Base-by-base conservation (phyloP, 1,140 invertebrate species). In the Drosophila obscura region DNA sequence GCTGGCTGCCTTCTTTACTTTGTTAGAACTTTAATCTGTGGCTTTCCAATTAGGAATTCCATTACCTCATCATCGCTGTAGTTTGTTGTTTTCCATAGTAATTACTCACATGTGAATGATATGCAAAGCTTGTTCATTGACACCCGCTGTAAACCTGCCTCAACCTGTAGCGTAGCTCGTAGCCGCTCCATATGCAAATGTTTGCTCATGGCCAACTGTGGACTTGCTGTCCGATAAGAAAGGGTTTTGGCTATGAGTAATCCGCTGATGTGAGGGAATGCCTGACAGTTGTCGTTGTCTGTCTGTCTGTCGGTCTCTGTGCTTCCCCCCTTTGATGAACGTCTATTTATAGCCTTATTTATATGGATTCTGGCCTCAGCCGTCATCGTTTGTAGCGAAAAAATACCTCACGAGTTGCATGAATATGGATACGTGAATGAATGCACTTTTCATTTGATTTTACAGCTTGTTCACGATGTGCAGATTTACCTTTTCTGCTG, bases 371-470 rank as follows among this genome's bases (percentile, higher is more conserved):
- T 64, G 52, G 44, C 59, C 46, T 74, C 49, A 59, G 72, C 13
- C 60, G 71, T 53, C 71, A 64, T 53, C 67, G 35, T 13, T 3
- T 43, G 31, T 35, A 65, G 53, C 16, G 57, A 28, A 59, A 57
- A 69, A 69, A 35, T 31, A 13, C 39, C 69, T 73, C 72, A 74
- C 72, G 72, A 66, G 19, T 35, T 53, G 49, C 52, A 72, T 72
- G 46, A 60, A 61, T 61, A 52, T 72, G 68, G 48, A 50, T 62
- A 24, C 8, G 7, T 6, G 22, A 51, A 11, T 49, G 53, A 74
- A 16, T 65, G 53, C 72, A 50, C 26, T 57, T 74, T 45, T 43
- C 28, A 43, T 44, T 41, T 7, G 44, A 15, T 9, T 15, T 65
- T 22, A 41, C 44, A 64, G 48, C 49, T 56, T 67, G 51, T 48